Evolutionary conservation across 2,888 invertebrate species (phyloP), one percentile per base, ranked within the genome.

Genomic region (Acrocyrtus sp.): DNA sequence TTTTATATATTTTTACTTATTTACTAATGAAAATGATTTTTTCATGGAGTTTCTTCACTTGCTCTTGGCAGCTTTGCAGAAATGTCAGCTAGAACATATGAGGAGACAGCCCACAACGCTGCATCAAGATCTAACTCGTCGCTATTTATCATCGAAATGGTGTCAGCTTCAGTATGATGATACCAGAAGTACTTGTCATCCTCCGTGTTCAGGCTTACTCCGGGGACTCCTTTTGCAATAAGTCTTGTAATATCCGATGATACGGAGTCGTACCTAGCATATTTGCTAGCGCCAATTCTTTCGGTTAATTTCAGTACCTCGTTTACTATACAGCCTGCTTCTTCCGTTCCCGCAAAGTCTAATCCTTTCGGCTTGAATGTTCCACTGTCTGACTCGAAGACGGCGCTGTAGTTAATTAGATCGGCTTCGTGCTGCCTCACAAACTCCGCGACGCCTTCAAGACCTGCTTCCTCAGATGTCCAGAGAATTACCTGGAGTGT

Each of bases 311-410:
- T 88, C 67, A 92, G 82, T 24, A 93, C 85, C 85, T 90, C 89
- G 74, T 88, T 84, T 48, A 94, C 84, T 68, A 93, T 89, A 81
- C 92, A 92, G 58, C 86, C 87, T 0, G 90, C 89, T 78, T 87
- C 83, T 48, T 86, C 82, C 39, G 85, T 87, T 50, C 91, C 92
- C n/a, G 86, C 85, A 80, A 91, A 91, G 58, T 85, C 86, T 5
- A 94, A 84, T 21, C 93, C 94, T 5, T 86, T 82, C 0, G 93
- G 92, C 15, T 86, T 87, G 43, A 77, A 80, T 0, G 92, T 92
- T 12, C 94, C 94, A 81, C 88, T 87, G 83, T 94, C 94, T 0
- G 93, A 92, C 85, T 94, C 94, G 89, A 94, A 90, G 1, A 92
- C 89, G 56, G 92, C 88, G 82, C 90, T 90, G 68, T 92, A 89